Conservation (phyloP, 2,888 invertebrate genomes). For the Chrysolina oricalcia region DNA sequence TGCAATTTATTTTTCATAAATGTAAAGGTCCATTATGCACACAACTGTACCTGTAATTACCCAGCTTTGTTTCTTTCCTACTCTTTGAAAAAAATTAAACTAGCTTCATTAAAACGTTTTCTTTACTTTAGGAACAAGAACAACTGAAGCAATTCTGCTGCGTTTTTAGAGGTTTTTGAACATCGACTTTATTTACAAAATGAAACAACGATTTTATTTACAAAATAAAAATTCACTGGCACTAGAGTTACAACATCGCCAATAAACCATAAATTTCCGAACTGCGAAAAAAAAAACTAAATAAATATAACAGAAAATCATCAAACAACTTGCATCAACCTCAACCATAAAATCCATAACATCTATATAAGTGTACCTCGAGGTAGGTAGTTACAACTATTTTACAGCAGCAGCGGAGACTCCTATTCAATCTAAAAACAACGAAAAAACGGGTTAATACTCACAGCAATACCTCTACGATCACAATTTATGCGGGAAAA, state of each 20-base stretch:
- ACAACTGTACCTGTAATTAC: too few relatives aligned
- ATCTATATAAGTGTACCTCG: not conserved
- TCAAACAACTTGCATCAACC: not conserved
- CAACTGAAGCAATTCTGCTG: not conserved
- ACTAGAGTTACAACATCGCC: too few relatives aligned
- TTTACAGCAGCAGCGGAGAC: not conserved
- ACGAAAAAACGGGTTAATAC: conserved; percentile 15
- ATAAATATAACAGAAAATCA: not conserved
- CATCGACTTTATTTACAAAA: not conserved
- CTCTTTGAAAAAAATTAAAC: too few relatives aligned
- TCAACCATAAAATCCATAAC: not conserved
- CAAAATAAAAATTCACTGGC: too few relatives aligned
- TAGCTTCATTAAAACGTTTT: too few relatives aligned
- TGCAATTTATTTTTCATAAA: too few relatives aligned
- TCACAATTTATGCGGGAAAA: conserved; percentile 45
- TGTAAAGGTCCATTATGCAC: too few relatives aligned
- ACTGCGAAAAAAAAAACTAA: too few relatives aligned
- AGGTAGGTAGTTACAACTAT: not conserved
- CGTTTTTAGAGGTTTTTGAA: not conserved
- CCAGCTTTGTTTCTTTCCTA: too few relatives aligned
- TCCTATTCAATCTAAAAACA: conserved; percentile 15
- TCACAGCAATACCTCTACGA: not conserved
- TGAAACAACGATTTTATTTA: too few relatives aligned
- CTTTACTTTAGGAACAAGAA: too few relatives aligned
- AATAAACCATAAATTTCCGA: too few relatives aligned